phyloP scores from a whole-genome alignment of 1,140 invertebrate genomes.

The Caenorhabditis tropicalis region DNA sequence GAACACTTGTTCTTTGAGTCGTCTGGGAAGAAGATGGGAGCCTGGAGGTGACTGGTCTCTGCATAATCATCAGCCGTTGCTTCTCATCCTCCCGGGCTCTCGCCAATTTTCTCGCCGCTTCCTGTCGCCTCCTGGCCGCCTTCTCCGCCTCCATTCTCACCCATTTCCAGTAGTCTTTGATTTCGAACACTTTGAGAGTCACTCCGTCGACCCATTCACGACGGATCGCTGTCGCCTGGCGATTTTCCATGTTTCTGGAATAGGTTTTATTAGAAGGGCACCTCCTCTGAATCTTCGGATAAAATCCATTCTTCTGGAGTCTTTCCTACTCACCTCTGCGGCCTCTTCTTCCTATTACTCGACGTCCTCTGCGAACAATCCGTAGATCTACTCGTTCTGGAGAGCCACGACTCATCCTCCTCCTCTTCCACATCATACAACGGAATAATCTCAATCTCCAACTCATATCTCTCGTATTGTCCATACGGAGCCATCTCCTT shows the following conservation, averaged over 20 bases:
- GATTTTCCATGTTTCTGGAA: neutral
- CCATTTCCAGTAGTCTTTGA: constrained; percentile 53
- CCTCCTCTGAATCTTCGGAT: too few relatives aligned
- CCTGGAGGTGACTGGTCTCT: neutral
- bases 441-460: constrained; percentile 39
- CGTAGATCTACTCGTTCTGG: neutral
- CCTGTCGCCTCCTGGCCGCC: neutral
- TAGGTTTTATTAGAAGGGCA: too few relatives aligned
- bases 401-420: constrained; percentile 40
- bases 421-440: constrained; percentile 47
- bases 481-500: constrained; percentile 56
- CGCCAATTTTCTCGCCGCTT: neutral
- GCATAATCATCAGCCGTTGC: neutral
- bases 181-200: constrained; percentile 58
- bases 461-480: constrained; percentile 52
- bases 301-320: too few relatives aligned
- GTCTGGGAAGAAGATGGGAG: neutral
- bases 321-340: neutral
- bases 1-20: neutral
- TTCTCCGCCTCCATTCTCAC: neutral
- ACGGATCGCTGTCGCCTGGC: neutral
- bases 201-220: constrained; percentile 57
- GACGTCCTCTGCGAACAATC: neutral
- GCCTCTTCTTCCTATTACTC: neutral
- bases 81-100: neutral